Evolutionary conservation across 2,113 vertebrate species (phyloP).

Genomic region (Brachypodius melanocephalos): DNA sequence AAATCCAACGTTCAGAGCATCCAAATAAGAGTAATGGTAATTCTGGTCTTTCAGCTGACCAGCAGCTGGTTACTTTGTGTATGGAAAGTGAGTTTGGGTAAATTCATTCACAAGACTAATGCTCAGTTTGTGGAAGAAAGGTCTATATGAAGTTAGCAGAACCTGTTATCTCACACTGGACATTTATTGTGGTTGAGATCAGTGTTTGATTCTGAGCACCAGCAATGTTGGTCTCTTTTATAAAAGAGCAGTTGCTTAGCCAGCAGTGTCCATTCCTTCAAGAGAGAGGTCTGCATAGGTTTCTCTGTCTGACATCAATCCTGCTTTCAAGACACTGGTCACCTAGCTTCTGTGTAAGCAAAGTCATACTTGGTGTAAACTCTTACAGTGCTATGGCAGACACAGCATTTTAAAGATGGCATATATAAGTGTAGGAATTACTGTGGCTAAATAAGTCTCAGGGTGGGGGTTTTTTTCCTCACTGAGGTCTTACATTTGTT

Average conservation of each 20-base stretch:
- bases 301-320: neutral
- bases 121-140: neutral
- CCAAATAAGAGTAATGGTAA: neutral
- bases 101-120: neutral
- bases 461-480: neutral
- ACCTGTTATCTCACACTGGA: rapidly evolving
- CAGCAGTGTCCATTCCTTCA: neutral
- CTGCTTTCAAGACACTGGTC: neutral
- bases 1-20: no score
- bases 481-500: neutral
- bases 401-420: neutral
- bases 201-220: neutral
- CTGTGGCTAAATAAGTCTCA: neutral
- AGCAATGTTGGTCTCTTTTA: neutral
- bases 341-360: neutral
- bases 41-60: neutral
- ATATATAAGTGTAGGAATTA: neutral
- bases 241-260: neutral
- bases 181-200: neutral
- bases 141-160: neutral
- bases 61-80: neutral
- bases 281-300: neutral
- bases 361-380: neutral
- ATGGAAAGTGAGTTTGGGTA: neutral
- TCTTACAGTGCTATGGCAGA: neutral